Evolutionary conservation across 2,113 vertebrate species (phyloP).

Genomic region (Ursus arctos): DNA sequence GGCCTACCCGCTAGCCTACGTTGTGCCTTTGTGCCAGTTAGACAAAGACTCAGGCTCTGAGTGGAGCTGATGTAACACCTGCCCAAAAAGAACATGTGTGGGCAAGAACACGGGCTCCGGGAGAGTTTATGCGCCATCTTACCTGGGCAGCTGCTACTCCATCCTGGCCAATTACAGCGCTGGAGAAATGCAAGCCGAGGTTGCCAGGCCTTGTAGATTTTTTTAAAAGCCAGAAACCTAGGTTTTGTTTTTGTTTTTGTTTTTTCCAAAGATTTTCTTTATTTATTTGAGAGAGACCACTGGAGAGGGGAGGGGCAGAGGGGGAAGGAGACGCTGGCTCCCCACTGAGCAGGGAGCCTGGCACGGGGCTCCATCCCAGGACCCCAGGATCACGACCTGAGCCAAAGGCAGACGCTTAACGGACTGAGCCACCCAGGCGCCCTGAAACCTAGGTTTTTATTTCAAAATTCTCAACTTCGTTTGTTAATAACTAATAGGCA

Average conservation of each 20-base stretch:
- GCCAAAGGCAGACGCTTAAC: no score
- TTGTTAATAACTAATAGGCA: constrained; percentile 32
- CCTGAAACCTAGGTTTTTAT: constrained; percentile 31
- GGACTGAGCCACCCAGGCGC: no score
- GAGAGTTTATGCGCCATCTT: neutral
- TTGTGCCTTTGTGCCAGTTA: neutral
- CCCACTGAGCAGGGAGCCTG: accelerated
- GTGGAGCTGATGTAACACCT: neutral
- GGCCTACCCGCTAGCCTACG: neutral
- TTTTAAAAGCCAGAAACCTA: neutral
- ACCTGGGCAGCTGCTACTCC: neutral
- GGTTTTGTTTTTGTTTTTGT: neutral
- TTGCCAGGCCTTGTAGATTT: neutral
- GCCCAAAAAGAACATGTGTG: neutral
- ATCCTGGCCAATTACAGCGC: neutral
- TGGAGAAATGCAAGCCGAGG: neutral
- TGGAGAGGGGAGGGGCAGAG: no score
- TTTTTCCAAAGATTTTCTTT: no score
- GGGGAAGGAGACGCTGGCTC: no score
- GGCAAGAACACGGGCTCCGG: neutral
- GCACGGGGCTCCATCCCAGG: no score
- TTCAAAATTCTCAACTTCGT: constrained; percentile 39
- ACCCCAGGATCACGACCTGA: no score
- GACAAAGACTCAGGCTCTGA: neutral
- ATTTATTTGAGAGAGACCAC: no score